Percentiles rank a stretch among this genome's conserved stretches.
Evolutionary conservation across 2,888 invertebrate species (phyloP).

Genomic region (Andrena fulva): DNA sequence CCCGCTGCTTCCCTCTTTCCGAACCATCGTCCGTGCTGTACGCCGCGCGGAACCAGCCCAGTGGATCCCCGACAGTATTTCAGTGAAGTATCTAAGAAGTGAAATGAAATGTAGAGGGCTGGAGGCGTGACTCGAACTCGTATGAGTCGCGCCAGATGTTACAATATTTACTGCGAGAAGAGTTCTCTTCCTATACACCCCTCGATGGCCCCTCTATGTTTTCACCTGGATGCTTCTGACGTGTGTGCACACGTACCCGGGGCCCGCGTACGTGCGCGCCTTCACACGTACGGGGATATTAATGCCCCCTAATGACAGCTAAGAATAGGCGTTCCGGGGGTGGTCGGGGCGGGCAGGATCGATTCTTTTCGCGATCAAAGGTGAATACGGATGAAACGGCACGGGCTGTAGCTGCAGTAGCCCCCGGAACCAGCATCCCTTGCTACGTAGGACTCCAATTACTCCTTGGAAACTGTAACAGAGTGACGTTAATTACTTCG

Average conservation of each 20-base stretch:
- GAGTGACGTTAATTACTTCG: constrained; percentile 55
- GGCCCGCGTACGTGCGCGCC: constrained; percentile 4
- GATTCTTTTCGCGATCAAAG: constrained; percentile 36
- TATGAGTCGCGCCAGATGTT: constrained; percentile 82
- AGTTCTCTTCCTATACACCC: constrained; percentile 48
- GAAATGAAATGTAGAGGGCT: constrained; percentile 81
- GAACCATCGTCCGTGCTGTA: constrained; percentile 51
- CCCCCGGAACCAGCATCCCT: not conserved
- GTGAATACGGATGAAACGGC: constrained; percentile 42
- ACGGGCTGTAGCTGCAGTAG: constrained; percentile 7
- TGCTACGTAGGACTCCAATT: constrained; percentile 28
- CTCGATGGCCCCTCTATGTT: constrained; percentile 46
- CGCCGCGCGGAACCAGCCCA: constrained; percentile 58
- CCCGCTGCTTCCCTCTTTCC: constrained; percentile 25
- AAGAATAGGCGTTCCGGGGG: not conserved
- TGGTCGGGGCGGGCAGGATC: not conserved
- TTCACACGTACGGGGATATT: constrained; percentile 62
- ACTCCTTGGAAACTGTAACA: constrained; percentile 23
- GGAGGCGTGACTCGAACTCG: constrained; percentile 81
- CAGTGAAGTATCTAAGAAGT: constrained; percentile 79
- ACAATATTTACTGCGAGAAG: constrained; percentile 81
- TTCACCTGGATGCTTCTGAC: constrained; percentile 59
- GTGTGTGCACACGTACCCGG: constrained; percentile 36
- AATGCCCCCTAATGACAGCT: constrained; percentile 60
- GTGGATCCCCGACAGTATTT: constrained; percentile 77